A percentile compares a stretch with the other conserved stretches of the same genome.
phyloP scores from a whole-genome alignment of 2,888 invertebrate species.

The Leucozona laternaria region DNA sequence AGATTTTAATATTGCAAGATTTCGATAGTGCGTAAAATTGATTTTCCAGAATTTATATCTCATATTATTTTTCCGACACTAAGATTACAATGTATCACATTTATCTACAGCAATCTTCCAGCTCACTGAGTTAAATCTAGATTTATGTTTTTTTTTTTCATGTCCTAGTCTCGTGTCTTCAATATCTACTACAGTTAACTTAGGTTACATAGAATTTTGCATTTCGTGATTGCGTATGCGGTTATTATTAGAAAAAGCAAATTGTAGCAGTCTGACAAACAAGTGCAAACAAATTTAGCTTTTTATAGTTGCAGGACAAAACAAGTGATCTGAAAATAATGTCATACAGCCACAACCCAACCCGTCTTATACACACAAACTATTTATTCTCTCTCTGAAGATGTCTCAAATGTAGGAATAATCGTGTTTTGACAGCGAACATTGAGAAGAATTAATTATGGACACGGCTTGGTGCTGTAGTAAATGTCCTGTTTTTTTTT shows the following conservation, averaged over 20 bases:
- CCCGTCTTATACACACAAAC: not conserved
- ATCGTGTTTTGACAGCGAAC: conserved; percentile 1
- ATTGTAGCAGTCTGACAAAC: not conserved
- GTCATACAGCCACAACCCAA: not conserved
- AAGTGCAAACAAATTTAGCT: not conserved
- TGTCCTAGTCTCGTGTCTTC: too few relatives aligned
- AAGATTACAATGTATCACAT: too few relatives aligned
- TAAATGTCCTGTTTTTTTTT: not conserved
- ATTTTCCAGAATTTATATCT: too few relatives aligned
- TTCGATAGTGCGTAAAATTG: too few relatives aligned
- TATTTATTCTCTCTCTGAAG: not conserved
- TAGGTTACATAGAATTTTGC: not conserved
- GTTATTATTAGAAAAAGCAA: not conserved
- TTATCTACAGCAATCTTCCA: too few relatives aligned
- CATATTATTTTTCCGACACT: too few relatives aligned
- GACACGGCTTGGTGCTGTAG: not conserved
- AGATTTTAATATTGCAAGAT: too few relatives aligned
- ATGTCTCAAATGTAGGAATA: not conserved
- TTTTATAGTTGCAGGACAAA: not conserved
- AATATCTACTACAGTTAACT: not conserved
- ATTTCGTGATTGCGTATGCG: not conserved
- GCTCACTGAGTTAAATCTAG: too few relatives aligned
- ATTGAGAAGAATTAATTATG: conserved; percentile 4
- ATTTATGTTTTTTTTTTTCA: too few relatives aligned
- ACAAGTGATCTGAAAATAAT: not conserved